phyloP scores from a whole-genome alignment of 2,888 invertebrate genomes.

The Philopedon plagiatum region DNA sequence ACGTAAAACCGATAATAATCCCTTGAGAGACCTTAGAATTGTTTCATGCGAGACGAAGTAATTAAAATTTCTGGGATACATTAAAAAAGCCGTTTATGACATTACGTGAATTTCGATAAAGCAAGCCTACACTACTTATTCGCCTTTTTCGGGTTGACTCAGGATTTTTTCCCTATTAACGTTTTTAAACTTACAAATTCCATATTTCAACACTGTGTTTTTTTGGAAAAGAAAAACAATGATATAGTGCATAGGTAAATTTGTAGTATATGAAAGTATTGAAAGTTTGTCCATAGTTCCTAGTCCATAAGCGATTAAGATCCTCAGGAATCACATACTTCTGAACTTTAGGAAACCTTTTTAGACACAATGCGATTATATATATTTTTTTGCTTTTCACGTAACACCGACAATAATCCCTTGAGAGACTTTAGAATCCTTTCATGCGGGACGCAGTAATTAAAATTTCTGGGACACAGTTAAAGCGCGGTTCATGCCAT shows the following conservation, averaged over 20 bases:
- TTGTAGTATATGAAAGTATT: no score
- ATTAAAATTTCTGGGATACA: conserved; percentile 43
- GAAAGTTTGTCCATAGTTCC: no score
- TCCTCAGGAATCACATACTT: no score
- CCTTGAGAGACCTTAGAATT: conserved; percentile 23
- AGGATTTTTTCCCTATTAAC: no score
- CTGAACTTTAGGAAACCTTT: neutral
- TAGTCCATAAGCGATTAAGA: no score
- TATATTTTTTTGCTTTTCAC: neutral
- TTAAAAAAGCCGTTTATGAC: conserved; percentile 6
- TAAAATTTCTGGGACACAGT: conserved; percentile 42
- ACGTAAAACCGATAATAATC: neutral
- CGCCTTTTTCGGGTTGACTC: no score
- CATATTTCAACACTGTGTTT: no score
- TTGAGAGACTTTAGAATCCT: conserved; percentile 28
- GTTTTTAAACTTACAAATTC: no score
- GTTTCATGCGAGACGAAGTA: conserved; percentile 34
- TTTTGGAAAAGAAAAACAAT: no score
- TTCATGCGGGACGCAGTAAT: conserved; percentile 36
- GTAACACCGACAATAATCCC: neutral
- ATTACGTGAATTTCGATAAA: conserved; percentile 19
- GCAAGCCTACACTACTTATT: no score
- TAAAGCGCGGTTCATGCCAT: conserved; percentile 6
- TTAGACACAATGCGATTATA: neutral
- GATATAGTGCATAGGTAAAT: no score